Evolutionary conservation across 1,140 invertebrate species (phyloP).

Genomic region (Lysiphlebus fabarum): DNA sequence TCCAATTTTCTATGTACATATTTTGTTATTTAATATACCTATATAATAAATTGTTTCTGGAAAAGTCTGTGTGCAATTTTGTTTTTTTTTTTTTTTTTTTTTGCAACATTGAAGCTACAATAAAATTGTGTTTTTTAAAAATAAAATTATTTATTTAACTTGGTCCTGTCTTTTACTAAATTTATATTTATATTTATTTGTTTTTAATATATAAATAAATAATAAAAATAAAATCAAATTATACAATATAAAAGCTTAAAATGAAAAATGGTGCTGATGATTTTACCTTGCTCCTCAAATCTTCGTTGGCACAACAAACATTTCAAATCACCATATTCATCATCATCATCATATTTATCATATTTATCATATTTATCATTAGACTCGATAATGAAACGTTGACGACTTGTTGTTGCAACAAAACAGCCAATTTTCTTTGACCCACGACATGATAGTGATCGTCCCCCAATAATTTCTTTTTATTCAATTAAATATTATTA

Average conservation of each 20-base stretch:
- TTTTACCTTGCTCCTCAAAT: slow-evolving; percentile 72
- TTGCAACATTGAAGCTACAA: slow-evolving; percentile 29
- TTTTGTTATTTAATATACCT: neutral
- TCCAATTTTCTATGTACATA: neutral
- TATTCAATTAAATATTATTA: slow-evolving; percentile 3
- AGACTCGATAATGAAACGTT: slow-evolving; percentile 58
- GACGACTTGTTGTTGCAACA: slow-evolving; percentile 67
- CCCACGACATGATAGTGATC: slow-evolving; percentile 26
- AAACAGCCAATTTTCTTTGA: slow-evolving; percentile 51
- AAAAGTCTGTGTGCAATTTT: too few species aligned
- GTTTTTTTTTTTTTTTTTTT: slow-evolving; percentile 7
- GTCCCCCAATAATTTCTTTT: slow-evolving; percentile 21
- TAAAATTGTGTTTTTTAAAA: slow-evolving; percentile 6
- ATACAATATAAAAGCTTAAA: too few species aligned
- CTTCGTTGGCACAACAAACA: slow-evolving; percentile 72
- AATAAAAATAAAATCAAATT: too few species aligned
- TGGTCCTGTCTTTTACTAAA: slow-evolving; percentile 48
- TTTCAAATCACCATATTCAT: slow-evolving; percentile 58
- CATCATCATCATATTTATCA: slow-evolving; percentile 61
- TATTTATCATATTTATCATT: slow-evolving; percentile 61
- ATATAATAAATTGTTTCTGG: neutral
- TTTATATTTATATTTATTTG: too few species aligned
- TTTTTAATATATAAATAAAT: too few species aligned
- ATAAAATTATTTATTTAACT: slow-evolving; percentile 35
- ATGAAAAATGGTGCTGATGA: too few species aligned